Base-by-base conservation (phyloP, 2,888 invertebrate genomes). In the Lucinisca nassula region DNA sequence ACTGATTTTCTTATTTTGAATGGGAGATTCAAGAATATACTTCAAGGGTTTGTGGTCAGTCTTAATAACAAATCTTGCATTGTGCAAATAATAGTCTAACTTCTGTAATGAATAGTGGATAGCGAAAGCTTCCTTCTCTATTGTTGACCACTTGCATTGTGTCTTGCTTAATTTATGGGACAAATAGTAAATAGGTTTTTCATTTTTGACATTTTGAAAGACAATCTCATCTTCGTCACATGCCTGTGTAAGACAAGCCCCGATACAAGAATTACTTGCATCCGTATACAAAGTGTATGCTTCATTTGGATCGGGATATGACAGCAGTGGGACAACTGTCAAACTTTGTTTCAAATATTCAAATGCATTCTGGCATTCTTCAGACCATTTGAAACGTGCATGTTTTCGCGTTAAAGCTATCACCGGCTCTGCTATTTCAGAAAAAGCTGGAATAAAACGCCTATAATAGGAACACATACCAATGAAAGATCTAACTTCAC, bases 1-100 rank as follows among this genome's bases (percentile, higher is more conserved):
- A 27, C 83, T 83, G 38, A 87, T 75, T n/a, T 86, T 88, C 24
- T 72, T 84, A 21, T 88, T 88, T 45, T 86, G 79, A 78, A 88
- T 88, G 0, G 86, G 88, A 4, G 85, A 81, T 8, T 85, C 81
- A 30, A 85, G 38, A 8, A 85, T 32, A n/a, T 85, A 84, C n/a
- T 85, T 83, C 4, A 88, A 30, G 3, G 83, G 82, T 49, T 70
- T 78, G 55, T 88, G 85, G 35, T 87, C 84, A 24, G 84, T 85
- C 35, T 78, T 82, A 10, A 85, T 38, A 6, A 45, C 55, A 37
- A 84, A 87, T 37, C 78, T n/a, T n/a, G n/a, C n/a, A n/a, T n/a
- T n/a, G n/a, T n/a, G n/a, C n/a, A n/a, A n/a, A n/a, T n/a, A n/a
- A 1, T 79, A 35, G 17, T 85, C 80, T n/a, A 85, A 27, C 58